A percentile compares a stretch with the other conserved stretches of the same genome.
Conservation (phyloP, 2,888 invertebrate genomes). For the Tribolium freemani region DNA sequence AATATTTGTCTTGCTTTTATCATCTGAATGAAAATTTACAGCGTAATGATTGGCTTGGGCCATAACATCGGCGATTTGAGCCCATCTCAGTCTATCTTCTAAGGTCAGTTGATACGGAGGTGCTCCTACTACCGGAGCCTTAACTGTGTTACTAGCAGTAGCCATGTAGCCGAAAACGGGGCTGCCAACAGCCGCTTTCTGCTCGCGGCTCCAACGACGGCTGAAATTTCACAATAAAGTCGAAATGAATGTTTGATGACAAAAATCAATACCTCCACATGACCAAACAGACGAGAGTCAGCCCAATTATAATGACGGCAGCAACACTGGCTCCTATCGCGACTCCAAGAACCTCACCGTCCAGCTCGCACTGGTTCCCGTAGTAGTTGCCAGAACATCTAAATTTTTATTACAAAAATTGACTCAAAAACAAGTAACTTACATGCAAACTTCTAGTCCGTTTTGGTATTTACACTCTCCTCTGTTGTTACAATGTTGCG, state of each 20-base stretch:
- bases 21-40: conserved; percentile 69
- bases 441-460: conserved; percentile 84
- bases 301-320: conserved; percentile 88
- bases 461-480: conserved; percentile 86
- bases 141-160: conserved; percentile 77
- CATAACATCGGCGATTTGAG: conserved; percentile 91
- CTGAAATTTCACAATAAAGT: conserved; percentile 68
- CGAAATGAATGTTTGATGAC: conserved; percentile 12
- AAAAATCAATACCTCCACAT: conserved; percentile 85
- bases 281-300: conserved; percentile 88
- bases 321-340: conserved; percentile 92
- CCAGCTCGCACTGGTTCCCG: conserved; percentile 90
- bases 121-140: conserved; percentile 80
- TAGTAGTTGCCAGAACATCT: conserved; percentile 90
- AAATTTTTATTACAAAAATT: conserved; percentile 48
- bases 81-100: conserved; percentile 89
- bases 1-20: conserved; percentile 17
- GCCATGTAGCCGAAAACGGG: conserved; percentile 92
- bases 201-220: conserved; percentile 91
- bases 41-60: conserved; percentile 88
- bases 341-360: conserved; percentile 92
- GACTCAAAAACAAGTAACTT: conserved; percentile 61
- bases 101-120: conserved; percentile 84
- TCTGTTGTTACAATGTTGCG: conserved; percentile 85
- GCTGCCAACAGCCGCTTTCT: conserved; percentile 84